Evolutionary conservation across 2,113 vertebrate species (phyloP).

Genomic region (Centropus unirufus): DNA sequence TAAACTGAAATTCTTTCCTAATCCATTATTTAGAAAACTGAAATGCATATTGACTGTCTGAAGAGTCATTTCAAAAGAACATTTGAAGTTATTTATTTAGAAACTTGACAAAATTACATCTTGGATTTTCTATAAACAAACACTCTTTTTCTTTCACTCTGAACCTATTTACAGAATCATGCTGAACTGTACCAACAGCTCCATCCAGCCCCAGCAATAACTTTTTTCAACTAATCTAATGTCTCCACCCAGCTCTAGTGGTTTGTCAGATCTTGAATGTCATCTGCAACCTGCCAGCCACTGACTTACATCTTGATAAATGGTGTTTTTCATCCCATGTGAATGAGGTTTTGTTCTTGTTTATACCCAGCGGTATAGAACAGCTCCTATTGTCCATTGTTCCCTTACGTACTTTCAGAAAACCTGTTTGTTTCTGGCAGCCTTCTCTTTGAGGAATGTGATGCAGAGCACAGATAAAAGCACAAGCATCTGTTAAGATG

Average conservation of each 20-base stretch:
- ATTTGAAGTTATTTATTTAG: background rate
- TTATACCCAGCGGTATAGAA: background rate
- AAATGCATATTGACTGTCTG: background rate
- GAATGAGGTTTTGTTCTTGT: constrained; percentile 47
- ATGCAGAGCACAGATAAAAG: constrained; percentile 38
- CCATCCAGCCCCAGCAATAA: background rate
- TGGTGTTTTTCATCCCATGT: constrained; percentile 21
- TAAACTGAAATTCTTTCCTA: background rate
- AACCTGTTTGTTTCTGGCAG: constrained; percentile 35
- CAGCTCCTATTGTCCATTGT: constrained; percentile 60
- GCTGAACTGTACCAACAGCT: background rate
- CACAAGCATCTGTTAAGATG: background rate
- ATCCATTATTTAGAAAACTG: background rate
- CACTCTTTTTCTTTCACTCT: background rate
- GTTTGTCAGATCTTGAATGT: background rate
- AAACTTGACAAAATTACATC: background rate
- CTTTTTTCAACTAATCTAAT: background rate
- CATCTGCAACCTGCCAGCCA: background rate
- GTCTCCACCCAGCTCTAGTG: background rate
- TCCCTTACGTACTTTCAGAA: constrained; percentile 37
- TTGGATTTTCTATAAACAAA: background rate
- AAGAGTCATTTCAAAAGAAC: background rate
- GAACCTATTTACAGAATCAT: background rate
- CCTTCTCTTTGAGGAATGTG: constrained; percentile 29
- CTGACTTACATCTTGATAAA: constrained; percentile 13